Base-by-base conservation (phyloP, 2,113 vertebrate genomes). In the Peucedramus taeniatus region DNA sequence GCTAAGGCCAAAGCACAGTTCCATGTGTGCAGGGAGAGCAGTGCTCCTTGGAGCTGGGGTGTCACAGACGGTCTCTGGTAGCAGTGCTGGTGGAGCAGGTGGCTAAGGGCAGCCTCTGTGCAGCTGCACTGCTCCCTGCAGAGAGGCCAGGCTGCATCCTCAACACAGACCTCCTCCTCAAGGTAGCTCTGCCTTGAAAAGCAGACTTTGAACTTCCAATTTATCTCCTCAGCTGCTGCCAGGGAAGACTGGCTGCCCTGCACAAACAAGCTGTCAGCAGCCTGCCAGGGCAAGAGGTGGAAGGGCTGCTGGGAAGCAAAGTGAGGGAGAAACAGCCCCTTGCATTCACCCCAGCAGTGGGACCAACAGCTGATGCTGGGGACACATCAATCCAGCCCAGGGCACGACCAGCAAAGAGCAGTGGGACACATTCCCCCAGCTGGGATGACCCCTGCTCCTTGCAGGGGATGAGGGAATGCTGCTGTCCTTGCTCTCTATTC, bases 11-110 rank as follows among this genome's bases (percentile, higher is more conserved):
- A 64, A 44, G 87, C 37, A 33, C 30, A 61, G 35, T 4, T 39
- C 59, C 13, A 0, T 0, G 5, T 0, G 3, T 0, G 5, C 0
- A 45, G 40, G 40, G 40, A 51, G 33, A 65, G 50, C 76, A 56
- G 23, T 17, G 44, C 71, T 50, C 50, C 44, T 23, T 0, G 0
- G 30, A 57, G 42, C 49, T 37, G 68, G 44, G 42, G 11, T 2
- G 6, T 16, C 53, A 45, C 0, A 1, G 21, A 1, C 0, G 4
- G 30, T 33, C 39, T 47, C 44, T 37, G n/a, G 37, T 35, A 60
- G 56, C 54, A 70, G 54, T 2, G 5, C 66, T 47, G 33, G 21
- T 1, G 4, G 39, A 45, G 33, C 54, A 49, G 76, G 22, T 0
- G 5, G 77, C n/a, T 22, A 23, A 31, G 20, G 17, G 50, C 61